Percentiles rank a stretch among this genome's conserved stretches.
phyloP scores from a whole-genome alignment of 1,140 invertebrate genomes.

The Protaetia brevitarsis region DNA sequence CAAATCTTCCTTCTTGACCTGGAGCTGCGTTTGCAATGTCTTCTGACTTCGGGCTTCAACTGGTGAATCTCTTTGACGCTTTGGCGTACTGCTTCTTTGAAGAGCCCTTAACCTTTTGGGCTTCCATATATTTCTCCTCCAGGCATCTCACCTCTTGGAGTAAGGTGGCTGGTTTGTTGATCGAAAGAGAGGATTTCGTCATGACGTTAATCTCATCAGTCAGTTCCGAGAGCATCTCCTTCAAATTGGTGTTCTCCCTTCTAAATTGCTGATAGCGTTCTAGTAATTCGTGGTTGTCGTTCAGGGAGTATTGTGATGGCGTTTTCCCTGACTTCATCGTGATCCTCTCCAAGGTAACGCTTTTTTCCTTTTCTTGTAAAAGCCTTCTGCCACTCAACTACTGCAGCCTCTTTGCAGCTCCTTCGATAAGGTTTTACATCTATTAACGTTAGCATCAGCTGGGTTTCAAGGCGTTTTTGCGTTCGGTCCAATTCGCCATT shows the following conservation, averaged over 20 bases:
- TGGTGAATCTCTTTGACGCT: slow-evolving; percentile 54
- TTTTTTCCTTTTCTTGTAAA: slow-evolving; percentile 31
- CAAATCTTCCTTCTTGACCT: slow-evolving; percentile 51
- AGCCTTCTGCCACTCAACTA: slow-evolving; percentile 33
- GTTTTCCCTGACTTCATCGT: slow-evolving; percentile 35
- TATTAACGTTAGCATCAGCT: slow-evolving; percentile 43
- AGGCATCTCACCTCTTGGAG: slow-evolving; percentile 51
- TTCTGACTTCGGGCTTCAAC: slow-evolving; percentile 52
- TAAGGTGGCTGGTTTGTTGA: slow-evolving; percentile 50
- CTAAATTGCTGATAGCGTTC: slow-evolving; percentile 45
- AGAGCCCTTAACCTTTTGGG: slow-evolving; percentile 51
- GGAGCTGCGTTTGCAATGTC: slow-evolving; percentile 49
- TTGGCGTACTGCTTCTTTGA: slow-evolving; percentile 56
- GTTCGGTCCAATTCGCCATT: slow-evolving; percentile 38
- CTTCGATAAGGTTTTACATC: slow-evolving; percentile 35
- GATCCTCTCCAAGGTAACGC: slow-evolving; percentile 21
- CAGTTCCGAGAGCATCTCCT: slow-evolving; percentile 46
- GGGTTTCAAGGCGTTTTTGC: slow-evolving; percentile 45
- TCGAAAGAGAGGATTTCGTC: slow-evolving; percentile 49
- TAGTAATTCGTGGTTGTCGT: slow-evolving; percentile 36
- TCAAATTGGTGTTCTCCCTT: slow-evolving; percentile 49
- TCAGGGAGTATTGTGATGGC: slow-evolving; percentile 29
- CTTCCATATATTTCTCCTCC: slow-evolving; percentile 52
- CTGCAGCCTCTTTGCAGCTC: slow-evolving; percentile 34
- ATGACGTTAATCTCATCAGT: slow-evolving; percentile 45